phyloP scores from a whole-genome alignment of 2,113 vertebrate species.

The Archilochus colubris region DNA sequence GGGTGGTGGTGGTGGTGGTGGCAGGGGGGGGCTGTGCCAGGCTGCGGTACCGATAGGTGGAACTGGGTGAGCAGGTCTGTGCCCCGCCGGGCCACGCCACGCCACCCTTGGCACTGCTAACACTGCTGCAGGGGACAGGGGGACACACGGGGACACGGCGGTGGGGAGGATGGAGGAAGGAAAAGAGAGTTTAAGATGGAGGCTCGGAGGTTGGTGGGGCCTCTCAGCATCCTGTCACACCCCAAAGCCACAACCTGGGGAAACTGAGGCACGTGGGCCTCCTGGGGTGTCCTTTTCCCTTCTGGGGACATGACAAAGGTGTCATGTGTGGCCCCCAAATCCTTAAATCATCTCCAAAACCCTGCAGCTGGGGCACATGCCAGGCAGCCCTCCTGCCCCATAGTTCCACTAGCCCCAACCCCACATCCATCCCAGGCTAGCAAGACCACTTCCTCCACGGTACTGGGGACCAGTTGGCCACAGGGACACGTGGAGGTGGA shows the following conservation, averaged over 20 bases:
- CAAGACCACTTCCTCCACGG: neutral
- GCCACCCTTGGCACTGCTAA: constrained; percentile 91
- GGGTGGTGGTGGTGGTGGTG: constrained; percentile 77
- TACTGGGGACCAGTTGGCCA: neutral
- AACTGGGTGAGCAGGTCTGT: constrained; percentile 86
- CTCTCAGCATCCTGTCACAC: neutral
- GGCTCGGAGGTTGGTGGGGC: neutral
- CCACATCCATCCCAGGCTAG: rapidly evolving
- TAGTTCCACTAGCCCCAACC: neutral
- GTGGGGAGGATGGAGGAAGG: constrained; percentile 59
- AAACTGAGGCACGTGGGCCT: neutral
- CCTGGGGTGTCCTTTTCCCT: neutral
- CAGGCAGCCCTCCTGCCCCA: neutral
- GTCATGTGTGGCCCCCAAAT: neutral
- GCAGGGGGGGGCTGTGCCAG: constrained; percentile 87
- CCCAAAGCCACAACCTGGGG: neutral
- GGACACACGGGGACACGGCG: neutral
- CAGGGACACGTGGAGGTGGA: neutral
- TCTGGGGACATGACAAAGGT: neutral
- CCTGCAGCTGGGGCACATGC: rapidly evolving
- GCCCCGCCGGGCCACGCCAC: constrained; percentile 84
- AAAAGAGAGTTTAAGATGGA: constrained; percentile 70
- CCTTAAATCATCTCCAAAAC: rapidly evolving
- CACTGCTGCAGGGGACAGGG: constrained; percentile 79
- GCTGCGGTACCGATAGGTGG: constrained; percentile 94